Evolutionary conservation across 2,113 vertebrate genomes (phyloP), one percentile per base, ranked within the genome.

Genomic region (Actenoides hombroni): DNA sequence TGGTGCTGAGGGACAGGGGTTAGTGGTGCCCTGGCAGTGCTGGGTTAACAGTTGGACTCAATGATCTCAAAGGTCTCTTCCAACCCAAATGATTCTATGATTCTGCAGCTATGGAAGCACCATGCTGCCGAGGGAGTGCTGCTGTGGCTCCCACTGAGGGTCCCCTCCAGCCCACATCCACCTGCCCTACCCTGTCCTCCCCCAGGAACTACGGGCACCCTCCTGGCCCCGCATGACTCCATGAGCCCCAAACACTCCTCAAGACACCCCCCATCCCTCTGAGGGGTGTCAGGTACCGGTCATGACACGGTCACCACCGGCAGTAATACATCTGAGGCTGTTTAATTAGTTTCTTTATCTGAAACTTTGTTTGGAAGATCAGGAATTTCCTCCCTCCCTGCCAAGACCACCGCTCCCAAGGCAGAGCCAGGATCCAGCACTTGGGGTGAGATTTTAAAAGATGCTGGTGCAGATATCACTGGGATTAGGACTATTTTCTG

Each of bases 291-390:
- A 0, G 80, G 63, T 60, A 61, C 39, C 3, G 1, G 46, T 21
- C 76, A 42, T 0, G 0, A 4, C 24, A 14, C 0, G 2, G 28
- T 51, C 54, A 16, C 77, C 54, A 3, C 16, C 3, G 0, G 8
- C 35, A 54, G 20, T 16, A 70, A 29, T 7, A 10, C 0, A 0
- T 70, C 42, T 29, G 48, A 68, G 48, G 59, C 15, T 5, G 0
- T 40, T 63, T 46, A 29, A 78, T 74, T 40, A 16, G 73, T 63
- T 57, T 51, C 35, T 67, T 90, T 26, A 54, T 24, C 49, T n/a
- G 71, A 69, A 79, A 63, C 29, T 37, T 57, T 29, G 23, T 49
- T 73, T 46, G 67, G 49, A 53, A 64, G 54, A 75, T 21, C 37
- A 54, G 82, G 54, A 82, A n/a, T 69, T 86, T 68, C 77, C n/a